Conservation (phyloP, 2,113 vertebrate genomes). For the Thamnaconus septentrionalis region DNA sequence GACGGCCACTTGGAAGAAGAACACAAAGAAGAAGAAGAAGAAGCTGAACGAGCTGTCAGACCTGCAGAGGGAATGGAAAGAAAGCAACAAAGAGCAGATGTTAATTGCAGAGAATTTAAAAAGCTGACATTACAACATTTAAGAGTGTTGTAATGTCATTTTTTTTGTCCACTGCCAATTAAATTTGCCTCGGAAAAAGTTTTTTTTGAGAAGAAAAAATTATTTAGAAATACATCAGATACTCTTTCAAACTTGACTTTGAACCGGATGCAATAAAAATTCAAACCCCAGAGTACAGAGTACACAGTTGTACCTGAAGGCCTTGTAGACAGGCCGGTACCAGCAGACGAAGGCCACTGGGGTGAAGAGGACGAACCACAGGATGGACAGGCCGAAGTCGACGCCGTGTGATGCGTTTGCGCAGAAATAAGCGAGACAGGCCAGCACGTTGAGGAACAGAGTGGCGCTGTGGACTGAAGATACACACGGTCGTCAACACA, state of each 20-base stretch:
- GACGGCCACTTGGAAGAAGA: slow-evolving; percentile 93
- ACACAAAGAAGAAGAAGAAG: slow-evolving; percentile 97
- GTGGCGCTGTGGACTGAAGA: slow-evolving; percentile 88
- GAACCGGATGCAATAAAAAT: too few relatives aligned
- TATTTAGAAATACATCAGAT: too few relatives aligned
- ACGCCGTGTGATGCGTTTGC: slow-evolving; percentile 57
- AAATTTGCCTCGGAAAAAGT: too few relatives aligned
- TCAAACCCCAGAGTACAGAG: too few relatives aligned
- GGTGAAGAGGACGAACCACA: slow-evolving; percentile 95
- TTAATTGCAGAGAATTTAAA: not conserved
- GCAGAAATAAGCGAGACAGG: slow-evolving; percentile 90
- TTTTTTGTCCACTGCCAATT: not conserved
- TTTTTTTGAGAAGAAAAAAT: too few relatives aligned
- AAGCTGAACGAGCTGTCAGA: slow-evolving; percentile 99
- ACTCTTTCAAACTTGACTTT: too few relatives aligned
- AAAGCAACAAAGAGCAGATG: not conserved
- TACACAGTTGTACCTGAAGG: slow-evolving; percentile 83
- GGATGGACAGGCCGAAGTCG: slow-evolving; percentile 93
- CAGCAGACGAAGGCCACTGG: slow-evolving; percentile 94
- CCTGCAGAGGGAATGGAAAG: slow-evolving; percentile 73
- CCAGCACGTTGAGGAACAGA: slow-evolving; percentile 91
- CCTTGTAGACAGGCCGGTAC: slow-evolving; percentile 97
- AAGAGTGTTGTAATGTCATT: not conserved
- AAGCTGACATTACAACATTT: not conserved
- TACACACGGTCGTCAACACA: not conserved